These are phyloP conservation scores for Scaptomyza hsui DNA, from an alignment of 1,140 invertebrate species.

Conservation along the genomic window DNA sequence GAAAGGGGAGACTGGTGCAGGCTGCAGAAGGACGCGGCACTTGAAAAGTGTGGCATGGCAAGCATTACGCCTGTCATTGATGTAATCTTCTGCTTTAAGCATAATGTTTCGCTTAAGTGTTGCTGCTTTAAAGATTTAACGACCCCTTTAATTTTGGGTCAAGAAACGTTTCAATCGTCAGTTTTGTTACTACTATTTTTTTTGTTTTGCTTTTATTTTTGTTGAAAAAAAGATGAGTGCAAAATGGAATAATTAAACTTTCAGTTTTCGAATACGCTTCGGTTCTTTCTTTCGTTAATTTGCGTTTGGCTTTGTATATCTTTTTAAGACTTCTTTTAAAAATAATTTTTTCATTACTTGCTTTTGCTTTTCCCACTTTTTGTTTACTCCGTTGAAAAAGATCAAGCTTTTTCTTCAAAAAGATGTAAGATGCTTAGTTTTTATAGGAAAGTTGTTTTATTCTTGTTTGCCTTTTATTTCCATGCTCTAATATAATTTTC, in stretches of 20 bases:
- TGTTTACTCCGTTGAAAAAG: too few relatives aligned
- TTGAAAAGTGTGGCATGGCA: conserved; percentile 23
- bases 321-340: neutral
- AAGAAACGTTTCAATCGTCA: conserved; percentile 14
- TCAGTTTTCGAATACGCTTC: neutral
- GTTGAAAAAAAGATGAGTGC: too few relatives aligned
- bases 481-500: too few relatives aligned
- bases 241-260: neutral
- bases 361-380: too few relatives aligned
- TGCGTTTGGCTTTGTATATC: neutral
- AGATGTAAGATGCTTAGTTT: too few relatives aligned
- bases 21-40: neutral
- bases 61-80: conserved; percentile 39
- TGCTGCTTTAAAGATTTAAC: conserved; percentile 34
- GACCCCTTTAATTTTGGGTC: conserved; percentile 9
- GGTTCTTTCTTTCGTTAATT: neutral
- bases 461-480: too few relatives aligned
- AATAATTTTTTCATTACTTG: neutral
- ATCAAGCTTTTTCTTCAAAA: too few relatives aligned
- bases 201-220: neutral
- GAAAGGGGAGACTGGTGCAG: neutral
- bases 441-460: too few relatives aligned
- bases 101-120: conserved; percentile 14
- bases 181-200: too few relatives aligned
- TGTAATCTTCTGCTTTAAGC: conserved; percentile 23